Evolutionary conservation across 1,140 invertebrate species (phyloP), one percentile per base, ranked within the genome.

Genomic region (Lucilia sericata): DNA sequence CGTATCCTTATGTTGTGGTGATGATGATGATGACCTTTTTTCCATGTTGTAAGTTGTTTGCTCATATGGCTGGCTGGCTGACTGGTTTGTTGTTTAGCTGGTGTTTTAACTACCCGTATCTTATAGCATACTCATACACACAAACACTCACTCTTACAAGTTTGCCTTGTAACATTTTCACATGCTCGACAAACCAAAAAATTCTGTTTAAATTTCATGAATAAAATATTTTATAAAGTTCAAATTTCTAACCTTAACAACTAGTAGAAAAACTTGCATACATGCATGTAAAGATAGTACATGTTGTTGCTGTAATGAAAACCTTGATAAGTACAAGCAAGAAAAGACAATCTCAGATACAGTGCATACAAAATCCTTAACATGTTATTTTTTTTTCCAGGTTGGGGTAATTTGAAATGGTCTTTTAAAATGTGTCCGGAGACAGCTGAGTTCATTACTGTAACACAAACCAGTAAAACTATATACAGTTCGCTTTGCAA

Each of bases 191-290:
- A 70, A 21, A 70, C 60, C 60, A 21, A 70, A 70, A 70, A 70
- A 70, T 70, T 70, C 60, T 19, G 60, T 70, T 70, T 70, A 70
- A 70, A 70, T 70, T 70, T 70, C 60, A 70, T 70, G 60, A 70
- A 70, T 70, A 70, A 70, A 70, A 70, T 70, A 70, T 70, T 70
- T 30, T 70, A 21, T 70, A 70, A 65, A 70, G 60, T 70, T 70
- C 60, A 70, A 70, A 70, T 70, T 70, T 70, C 19, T 70, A 70
- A 70, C 60, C 60, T 70, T 70, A 70, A 70, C 60, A 55, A 42
- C 42, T 30, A 30, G 25, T 30, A 42, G 10, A 42, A 42, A 42
- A 42, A 42, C 42, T 42, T 42, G 10, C 42, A 42, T 42, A 10
- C 42, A 42, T 42, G 42, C 42, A 42, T 42, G 42, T 10, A 42